phyloP scores from a whole-genome alignment of 2,113 vertebrate species.

The Osmerus eperlanus region DNA sequence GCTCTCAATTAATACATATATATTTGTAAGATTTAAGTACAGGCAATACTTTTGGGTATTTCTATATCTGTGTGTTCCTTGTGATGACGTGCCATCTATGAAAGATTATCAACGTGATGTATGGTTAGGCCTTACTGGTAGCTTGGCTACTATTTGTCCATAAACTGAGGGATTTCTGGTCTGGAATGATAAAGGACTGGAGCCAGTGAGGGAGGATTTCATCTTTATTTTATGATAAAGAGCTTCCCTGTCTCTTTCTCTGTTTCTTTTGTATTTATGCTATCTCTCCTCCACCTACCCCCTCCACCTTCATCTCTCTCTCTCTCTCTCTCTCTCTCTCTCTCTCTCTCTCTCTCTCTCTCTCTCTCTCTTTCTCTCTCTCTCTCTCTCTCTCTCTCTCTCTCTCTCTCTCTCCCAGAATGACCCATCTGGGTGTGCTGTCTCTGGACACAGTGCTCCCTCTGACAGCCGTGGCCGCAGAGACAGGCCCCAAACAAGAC shows the following conservation, averaged over 20 bases:
- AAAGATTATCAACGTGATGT: too few relatives aligned
- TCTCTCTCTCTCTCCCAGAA: slow-evolving; percentile 20
- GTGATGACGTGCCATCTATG: too few relatives aligned
- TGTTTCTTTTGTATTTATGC: neutral
- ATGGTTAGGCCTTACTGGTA: too few relatives aligned
- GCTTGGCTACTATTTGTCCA: neutral
- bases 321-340: slow-evolving; percentile 15
- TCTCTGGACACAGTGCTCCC: slow-evolving; percentile 44
- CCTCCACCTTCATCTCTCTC: too few relatives aligned
- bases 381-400: slow-evolving; percentile 14
- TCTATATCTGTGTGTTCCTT: too few relatives aligned
- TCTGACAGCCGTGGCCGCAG: slow-evolving; percentile 55
- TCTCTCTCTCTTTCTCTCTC: slow-evolving; percentile 16
- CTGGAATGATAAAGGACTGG: neutral
- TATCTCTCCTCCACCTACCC: neutral
- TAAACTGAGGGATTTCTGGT: neutral
- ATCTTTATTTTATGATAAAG: slow-evolving; percentile 28
- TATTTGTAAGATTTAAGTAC: too few relatives aligned
- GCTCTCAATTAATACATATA: too few relatives aligned
- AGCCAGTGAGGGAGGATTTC: neutral
- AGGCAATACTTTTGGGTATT: too few relatives aligned
- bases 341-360: neutral
- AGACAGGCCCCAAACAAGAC: slow-evolving; percentile 65
- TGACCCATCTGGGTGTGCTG: slow-evolving; percentile 39
- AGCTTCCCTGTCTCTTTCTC: slow-evolving; percentile 26